These are phyloP conservation scores for Erythrocercus mccallii DNA, from an alignment of 2,113 vertebrate species.

Conservation along the genomic window DNA sequence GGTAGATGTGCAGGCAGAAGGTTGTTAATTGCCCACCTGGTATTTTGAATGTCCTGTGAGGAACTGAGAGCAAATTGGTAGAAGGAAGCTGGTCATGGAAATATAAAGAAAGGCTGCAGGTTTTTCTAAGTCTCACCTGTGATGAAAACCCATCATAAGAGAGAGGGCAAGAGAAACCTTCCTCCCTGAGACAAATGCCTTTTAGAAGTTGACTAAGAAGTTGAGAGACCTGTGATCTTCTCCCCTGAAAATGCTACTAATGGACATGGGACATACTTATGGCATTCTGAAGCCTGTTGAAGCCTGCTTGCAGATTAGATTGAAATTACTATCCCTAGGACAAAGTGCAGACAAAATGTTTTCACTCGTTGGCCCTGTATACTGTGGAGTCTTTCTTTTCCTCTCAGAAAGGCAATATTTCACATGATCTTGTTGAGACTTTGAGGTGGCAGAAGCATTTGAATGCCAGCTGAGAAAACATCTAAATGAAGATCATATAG, in stretches of 20 bases:
- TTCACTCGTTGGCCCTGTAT: neutral
- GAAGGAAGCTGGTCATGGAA: neutral
- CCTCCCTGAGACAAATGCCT: neutral
- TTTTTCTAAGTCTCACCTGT: neutral
- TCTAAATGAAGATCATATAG: neutral
- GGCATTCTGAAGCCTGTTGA: neutral
- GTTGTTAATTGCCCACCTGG: neutral
- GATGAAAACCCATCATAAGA: neutral
- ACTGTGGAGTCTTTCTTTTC: neutral
- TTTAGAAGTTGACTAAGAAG: neutral
- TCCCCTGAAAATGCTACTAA: neutral
- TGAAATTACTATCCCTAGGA: neutral
- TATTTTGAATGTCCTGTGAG: neutral
- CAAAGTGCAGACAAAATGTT: neutral
- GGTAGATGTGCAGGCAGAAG: neutral
- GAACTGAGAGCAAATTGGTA: neutral
- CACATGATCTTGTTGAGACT: neutral
- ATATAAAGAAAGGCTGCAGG: neutral
- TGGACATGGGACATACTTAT: neutral
- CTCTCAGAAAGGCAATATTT: neutral
- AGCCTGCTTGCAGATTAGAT: neutral
- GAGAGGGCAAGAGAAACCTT: accelerated
- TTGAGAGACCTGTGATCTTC: neutral
- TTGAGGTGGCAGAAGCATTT: neutral
- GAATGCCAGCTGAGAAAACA: neutral